Conservation (phyloP, 2,797 vertebrate genomes). For the Mus minutoides region DNA sequence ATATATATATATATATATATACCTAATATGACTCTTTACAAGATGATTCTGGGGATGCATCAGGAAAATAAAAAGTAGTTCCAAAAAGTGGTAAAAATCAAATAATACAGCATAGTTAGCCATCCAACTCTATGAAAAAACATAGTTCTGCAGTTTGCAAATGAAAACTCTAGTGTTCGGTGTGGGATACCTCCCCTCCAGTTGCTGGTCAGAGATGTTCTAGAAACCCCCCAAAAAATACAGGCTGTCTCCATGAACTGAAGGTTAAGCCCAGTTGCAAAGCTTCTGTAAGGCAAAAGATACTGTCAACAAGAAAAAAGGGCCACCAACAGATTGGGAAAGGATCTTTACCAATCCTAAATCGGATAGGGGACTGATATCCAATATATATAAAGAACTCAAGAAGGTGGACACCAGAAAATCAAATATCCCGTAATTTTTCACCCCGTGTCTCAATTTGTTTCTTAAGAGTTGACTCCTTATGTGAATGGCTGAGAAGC, state of each 20-base stretch:
- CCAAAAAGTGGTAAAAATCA: background rate
- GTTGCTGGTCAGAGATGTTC: background rate
- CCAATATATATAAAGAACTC: too few species aligned
- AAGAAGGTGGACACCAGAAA: too few species aligned
- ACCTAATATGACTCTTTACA: background rate
- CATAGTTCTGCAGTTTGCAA: background rate
- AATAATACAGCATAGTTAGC: background rate
- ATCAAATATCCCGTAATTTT: too few species aligned
- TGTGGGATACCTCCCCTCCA: background rate
- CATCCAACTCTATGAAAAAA: conserved; percentile 18
- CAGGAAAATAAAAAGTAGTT: background rate
- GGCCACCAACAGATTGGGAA: too few species aligned
- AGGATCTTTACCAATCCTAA: too few species aligned
- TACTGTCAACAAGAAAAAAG: too few species aligned
- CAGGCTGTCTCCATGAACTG: too few species aligned
- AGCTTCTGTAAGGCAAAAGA: too few species aligned
- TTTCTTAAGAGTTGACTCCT: too few species aligned
- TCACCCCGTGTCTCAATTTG: too few species aligned
- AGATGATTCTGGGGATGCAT: background rate
- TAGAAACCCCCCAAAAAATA: background rate
- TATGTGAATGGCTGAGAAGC: too few species aligned
- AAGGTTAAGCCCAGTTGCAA: background rate
- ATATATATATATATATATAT: background rate
- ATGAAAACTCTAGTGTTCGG: background rate
- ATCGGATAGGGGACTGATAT: too few species aligned